Percentiles rank a stretch among this genome's conserved stretches.
Evolutionary conservation across 2,888 invertebrate genomes (phyloP).

Genomic region (Yponomeuta malinellus): DNA sequence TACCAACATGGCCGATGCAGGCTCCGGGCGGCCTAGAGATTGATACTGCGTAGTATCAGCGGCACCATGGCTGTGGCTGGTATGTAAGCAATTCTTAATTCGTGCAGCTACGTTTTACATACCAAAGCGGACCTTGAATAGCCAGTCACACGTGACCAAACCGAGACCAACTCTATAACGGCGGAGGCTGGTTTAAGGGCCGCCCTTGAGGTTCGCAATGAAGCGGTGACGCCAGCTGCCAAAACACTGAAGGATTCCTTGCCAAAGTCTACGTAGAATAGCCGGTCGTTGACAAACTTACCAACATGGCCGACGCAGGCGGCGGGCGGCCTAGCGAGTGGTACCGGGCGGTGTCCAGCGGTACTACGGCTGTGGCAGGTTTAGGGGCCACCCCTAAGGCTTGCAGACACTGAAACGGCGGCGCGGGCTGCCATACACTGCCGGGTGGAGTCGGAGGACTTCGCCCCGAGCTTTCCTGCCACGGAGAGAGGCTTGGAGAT

Average conservation of each 20-base stretch:
- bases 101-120: no score
- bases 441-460: slow-evolving; percentile 58
- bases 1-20: no score
- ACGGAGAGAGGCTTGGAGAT: slow-evolving; percentile 22
- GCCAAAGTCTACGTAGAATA: no score
- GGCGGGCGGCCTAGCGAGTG: slow-evolving; percentile 58
- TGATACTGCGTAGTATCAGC: neutral
- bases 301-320: slow-evolving; percentile 24
- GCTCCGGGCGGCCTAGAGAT: no score
- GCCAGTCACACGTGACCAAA: no score
- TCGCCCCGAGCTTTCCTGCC: slow-evolving; percentile 38
- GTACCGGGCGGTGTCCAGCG: slow-evolving; percentile 48
- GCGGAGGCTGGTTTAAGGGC: no score
- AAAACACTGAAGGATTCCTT: no score
- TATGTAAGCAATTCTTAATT: no score
- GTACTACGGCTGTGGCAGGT: slow-evolving; percentile 37
- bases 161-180: no score
- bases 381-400: slow-evolving; percentile 55
- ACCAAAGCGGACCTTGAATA: no score
- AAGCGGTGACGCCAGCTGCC: no score
- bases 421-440: slow-evolving; percentile 65
- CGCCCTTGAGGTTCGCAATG: no score
- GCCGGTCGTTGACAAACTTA: neutral
- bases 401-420: slow-evolving; percentile 59
- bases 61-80: neutral